Conservation (phyloP, 1,140 invertebrate genomes). For the Theocolax elegans region DNA sequence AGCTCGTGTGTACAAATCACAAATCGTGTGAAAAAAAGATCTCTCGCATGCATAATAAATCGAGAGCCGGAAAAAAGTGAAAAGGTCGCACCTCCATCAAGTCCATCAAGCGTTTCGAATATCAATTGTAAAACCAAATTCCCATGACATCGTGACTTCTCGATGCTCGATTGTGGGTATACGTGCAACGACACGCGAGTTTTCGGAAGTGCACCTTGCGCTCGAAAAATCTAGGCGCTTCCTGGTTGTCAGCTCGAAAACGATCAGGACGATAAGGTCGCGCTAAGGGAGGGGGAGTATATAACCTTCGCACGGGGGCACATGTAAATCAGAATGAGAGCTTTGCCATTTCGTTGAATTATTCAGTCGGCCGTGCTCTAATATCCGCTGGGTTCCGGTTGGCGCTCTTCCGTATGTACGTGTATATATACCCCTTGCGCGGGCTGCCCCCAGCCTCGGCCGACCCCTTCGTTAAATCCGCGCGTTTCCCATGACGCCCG, state of each 20-base stretch:
- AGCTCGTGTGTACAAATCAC: too few species aligned
- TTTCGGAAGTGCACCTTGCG: constrained; percentile 5
- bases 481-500: constrained; percentile 46
- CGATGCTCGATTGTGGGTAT: too few species aligned
- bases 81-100: too few species aligned
- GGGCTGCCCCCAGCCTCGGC: constrained; percentile 31
- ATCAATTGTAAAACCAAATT: constrained; percentile 33
- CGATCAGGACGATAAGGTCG: neutral
- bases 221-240: neutral
- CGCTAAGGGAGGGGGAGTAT: neutral
- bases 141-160: constrained; percentile 39
- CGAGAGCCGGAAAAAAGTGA: too few species aligned
- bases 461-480: constrained; percentile 23
- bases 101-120: too few species aligned
- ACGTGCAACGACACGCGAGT: too few species aligned
- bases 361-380: constrained; percentile 48
- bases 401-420: too few species aligned
- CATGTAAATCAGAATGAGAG: constrained; percentile 49
- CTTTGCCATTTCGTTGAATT: constrained; percentile 48
- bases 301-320: neutral
- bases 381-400: too few species aligned
- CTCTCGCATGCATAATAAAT: too few species aligned
- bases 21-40: too few species aligned
- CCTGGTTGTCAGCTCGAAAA: neutral
- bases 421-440: neutral